Base-by-base conservation (phyloP, 2,113 vertebrate species). In the Nerophis lumbriciformis region DNA sequence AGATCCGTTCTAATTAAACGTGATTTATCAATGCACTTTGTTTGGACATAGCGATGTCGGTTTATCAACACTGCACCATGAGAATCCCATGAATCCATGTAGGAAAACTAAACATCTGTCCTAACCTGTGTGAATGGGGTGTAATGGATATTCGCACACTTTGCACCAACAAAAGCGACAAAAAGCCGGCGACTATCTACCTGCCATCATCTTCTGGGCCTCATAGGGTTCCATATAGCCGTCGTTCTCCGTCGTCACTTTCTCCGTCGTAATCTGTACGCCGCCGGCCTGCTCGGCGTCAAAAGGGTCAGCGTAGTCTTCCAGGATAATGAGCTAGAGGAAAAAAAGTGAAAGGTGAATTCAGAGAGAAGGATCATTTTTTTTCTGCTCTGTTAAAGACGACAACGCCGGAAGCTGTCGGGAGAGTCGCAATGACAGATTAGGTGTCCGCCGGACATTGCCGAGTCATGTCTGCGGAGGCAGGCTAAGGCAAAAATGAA, bases 191-290 rank as follows among this genome's bases (percentile, higher is more conserved):
- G 4, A 45, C 39, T 28, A 50, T 58, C 82, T 85, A 98, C 96
- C 96, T 45, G 94, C 95, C 95, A 98, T 95, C 94, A 98, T 97
- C 86, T 94, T 97, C 87, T 99, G 97, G 58, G 96, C 97, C 83
- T 99, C 95, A 1, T 98, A 99, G 0, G 97, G 97, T 55, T 98
- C 97, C 96, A 99, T 97, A 86, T 99, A 99, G 13, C 96, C 97
- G 0, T 98, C 97, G 1, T 98, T 98, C 79, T 96, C 95, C 0
- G 85, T 83, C 38, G 82, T 84, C 65, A 92, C 89, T 75, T 95
- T 96, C 76, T 96, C 94, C 19, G 83, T 63, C 42, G 64, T 88
- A 50, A 76, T 66, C 76, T 91, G 91, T 62, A 83, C 80, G 12
- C 90, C 88, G 0, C 88, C 91, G 14, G 88, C 89, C 72, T 96